A percentile compares a stretch with the other conserved stretches of the same genome.
Evolutionary conservation across 2,113 vertebrate genomes (phyloP).

Genomic region (Pantherophis guttatus): DNA sequence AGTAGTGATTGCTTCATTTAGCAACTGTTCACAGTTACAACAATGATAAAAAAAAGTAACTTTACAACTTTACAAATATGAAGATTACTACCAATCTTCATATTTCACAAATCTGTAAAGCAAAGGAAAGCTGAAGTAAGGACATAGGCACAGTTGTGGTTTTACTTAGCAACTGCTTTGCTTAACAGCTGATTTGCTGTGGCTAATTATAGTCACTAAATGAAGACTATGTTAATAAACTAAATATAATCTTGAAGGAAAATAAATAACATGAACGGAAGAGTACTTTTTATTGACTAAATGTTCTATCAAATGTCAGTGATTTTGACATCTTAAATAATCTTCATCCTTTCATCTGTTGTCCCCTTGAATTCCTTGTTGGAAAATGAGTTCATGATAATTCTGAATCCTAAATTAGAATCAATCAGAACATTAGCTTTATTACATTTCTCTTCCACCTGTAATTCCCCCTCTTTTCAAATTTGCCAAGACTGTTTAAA

Average conservation of each 20-base stretch:
- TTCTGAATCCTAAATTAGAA: neutral
- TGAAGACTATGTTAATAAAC: neutral
- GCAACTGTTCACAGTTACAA: neutral
- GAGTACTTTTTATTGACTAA: constrained; percentile 9
- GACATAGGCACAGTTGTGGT: neutral
- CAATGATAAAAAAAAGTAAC: neutral
- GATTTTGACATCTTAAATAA: rapidly evolving
- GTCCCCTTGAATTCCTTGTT: constrained; percentile 2
- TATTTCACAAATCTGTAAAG: neutral
- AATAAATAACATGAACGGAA: constrained; percentile 6
- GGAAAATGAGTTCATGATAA: neutral
- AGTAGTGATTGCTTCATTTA: neutral
- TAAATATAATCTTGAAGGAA: neutral
- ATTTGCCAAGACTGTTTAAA: neutral
- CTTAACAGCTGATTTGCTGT: neutral
- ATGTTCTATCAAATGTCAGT: neutral
- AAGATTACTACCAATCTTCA: neutral
- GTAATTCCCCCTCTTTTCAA: neutral
- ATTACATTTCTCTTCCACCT: neutral
- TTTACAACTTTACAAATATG: neutral
- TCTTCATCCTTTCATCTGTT: neutral
- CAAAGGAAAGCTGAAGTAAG: neutral
- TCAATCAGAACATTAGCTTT: neutral
- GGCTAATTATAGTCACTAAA: neutral
- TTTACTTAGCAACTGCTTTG: neutral